Conservation (phyloP, 2,797 vertebrate genomes). For the Anabacerthia variegaticeps region DNA sequence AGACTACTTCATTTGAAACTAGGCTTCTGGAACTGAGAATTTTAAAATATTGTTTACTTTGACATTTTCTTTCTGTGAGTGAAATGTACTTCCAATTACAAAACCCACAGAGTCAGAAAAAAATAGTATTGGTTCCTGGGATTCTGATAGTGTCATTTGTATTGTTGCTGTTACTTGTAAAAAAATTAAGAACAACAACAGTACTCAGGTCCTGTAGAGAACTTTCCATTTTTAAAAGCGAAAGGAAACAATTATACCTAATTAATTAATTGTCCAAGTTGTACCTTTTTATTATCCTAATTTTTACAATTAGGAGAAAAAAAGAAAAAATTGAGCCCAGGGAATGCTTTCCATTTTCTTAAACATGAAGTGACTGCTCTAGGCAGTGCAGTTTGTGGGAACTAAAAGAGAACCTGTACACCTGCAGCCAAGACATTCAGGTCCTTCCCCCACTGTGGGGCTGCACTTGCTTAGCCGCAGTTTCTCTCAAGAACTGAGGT, state of each 20-base stretch:
- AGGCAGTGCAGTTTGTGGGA: neutral
- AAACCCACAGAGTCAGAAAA: neutral
- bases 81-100: neutral
- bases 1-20: neutral
- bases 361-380: neutral
- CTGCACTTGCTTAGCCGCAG: neutral
- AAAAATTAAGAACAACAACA: neutral
- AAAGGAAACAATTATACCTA: neutral
- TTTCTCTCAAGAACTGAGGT: neutral
- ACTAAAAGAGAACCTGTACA: neutral
- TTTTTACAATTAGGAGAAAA: neutral
- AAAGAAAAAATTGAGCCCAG: neutral
- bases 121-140: neutral
- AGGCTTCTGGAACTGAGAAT: neutral
- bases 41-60: conserved; percentile 2
- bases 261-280: neutral
- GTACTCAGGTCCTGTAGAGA: neutral
- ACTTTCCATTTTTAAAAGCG: neutral
- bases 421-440: neutral
- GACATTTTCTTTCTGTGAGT: neutral
- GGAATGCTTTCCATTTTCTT: neutral
- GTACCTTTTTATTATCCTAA: neutral
- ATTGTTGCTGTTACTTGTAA: neutral
- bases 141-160: neutral
- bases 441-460: neutral